phyloP scores from a whole-genome alignment of 2,797 vertebrate genomes.

The Lepus oiostolus region DNA sequence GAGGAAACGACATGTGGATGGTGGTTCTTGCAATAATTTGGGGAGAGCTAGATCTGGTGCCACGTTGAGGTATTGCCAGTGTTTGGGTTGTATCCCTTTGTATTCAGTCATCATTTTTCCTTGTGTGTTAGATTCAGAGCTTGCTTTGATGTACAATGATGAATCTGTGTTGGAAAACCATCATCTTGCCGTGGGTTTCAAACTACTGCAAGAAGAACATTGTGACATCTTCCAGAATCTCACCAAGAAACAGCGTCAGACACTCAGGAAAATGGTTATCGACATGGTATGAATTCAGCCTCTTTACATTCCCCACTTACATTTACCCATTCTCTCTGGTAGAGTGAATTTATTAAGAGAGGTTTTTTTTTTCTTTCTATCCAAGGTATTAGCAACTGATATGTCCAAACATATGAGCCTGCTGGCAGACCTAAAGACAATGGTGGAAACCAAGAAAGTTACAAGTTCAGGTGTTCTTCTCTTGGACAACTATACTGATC shows the following conservation, averaged over 20 bases:
- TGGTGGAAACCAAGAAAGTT: constrained; percentile 99
- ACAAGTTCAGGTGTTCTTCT: constrained; percentile 98
- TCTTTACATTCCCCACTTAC: rapidly evolving
- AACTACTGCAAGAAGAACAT: constrained; percentile 98
- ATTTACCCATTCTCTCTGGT: rapidly evolving
- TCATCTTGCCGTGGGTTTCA: constrained; percentile 98
- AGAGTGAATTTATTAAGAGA: background rate
- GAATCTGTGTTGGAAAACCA: constrained; percentile 99
- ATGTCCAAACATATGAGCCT: constrained; percentile 99
- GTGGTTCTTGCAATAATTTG: constrained; percentile 41
- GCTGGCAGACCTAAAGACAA: constrained; percentile 97
- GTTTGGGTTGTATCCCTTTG: background rate
- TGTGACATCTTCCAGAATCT: constrained; percentile 99
- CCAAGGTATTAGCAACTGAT: constrained; percentile 97
- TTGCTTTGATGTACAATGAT: constrained; percentile 99
- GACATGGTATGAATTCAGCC: constrained; percentile 93
- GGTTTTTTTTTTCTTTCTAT: background rate
- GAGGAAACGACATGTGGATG: background rate
- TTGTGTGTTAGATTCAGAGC: constrained; percentile 93
- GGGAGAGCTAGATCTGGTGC: constrained; percentile 32
- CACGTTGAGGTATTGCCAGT: background rate
- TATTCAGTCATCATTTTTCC: constrained; percentile 9
- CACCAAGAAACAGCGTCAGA: constrained; percentile 96
- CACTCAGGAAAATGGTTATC: constrained; percentile 97
- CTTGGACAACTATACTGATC: constrained; percentile 98